Conservation (phyloP, 2,113 vertebrate genomes). For the Triplophysa tibetana region DNA sequence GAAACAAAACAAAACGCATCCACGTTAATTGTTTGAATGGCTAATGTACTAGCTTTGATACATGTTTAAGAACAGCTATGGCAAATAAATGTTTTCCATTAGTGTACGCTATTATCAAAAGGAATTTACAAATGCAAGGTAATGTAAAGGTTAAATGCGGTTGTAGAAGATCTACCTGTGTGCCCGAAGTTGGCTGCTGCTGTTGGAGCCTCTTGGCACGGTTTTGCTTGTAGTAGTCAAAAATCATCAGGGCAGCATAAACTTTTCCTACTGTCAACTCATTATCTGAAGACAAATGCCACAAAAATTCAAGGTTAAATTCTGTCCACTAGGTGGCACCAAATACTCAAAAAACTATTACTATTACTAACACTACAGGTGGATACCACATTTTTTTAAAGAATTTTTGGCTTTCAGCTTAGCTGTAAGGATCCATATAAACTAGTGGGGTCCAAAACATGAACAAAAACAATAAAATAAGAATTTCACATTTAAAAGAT, state of each 20-base stretch:
- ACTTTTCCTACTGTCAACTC: constrained; percentile 98
- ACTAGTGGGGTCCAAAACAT: no score
- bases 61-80: no score
- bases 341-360: constrained; percentile 20
- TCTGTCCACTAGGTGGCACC: constrained; percentile 64
- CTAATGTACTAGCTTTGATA: not conserved
- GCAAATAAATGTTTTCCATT: no score
- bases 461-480: no score
- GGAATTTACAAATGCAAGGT: not conserved
- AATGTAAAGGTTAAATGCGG: not conserved
- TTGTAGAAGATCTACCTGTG: constrained; percentile 32
- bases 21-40: not conserved
- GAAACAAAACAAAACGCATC: constrained; percentile 5
- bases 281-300: constrained; percentile 74
- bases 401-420: no score
- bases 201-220: constrained; percentile 87
- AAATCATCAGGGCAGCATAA: constrained; percentile 96
- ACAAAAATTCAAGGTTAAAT: no score
- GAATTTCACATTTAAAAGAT: no score
- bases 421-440: no score
- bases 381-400: not conserved
- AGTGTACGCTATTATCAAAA: not conserved
- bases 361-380: not conserved
- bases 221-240: constrained; percentile 97
- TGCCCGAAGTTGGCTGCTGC: constrained; percentile 60